Conservation (phyloP, 2,888 invertebrate genomes). For the Nesidiocoris tenuis region DNA sequence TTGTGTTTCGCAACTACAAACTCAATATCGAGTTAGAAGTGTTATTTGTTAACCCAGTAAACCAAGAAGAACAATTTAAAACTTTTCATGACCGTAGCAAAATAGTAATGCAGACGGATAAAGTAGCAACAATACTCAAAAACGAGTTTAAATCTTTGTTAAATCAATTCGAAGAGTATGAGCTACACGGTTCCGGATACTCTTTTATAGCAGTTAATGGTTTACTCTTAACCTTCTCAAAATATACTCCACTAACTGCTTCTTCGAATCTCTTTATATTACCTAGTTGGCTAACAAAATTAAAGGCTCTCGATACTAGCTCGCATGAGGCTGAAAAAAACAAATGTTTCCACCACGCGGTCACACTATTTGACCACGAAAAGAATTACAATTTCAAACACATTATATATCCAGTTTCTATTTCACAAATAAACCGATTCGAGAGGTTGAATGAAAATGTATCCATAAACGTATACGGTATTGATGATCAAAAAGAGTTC, state of each 20-base stretch:
- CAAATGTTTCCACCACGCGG: not conserved
- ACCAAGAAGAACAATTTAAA: not conserved
- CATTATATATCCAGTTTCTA: not conserved
- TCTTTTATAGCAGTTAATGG: not conserved
- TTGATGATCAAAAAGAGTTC: not conserved
- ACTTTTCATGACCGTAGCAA: not conserved
- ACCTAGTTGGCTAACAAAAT: not conserved
- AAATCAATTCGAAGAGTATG: not conserved
- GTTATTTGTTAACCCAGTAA: not conserved
- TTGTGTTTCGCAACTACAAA: not conserved
- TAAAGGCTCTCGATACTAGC: not conserved
- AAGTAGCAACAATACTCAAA: not conserved
- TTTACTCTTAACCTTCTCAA: not conserved
- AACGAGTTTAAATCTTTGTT: not conserved
- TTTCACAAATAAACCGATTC: not conserved
- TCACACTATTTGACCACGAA: not conserved
- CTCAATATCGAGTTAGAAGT: not conserved
- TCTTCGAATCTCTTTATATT: not conserved
- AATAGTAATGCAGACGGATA: not conserved
- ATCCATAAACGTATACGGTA: not conserved
- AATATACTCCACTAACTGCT: not conserved
- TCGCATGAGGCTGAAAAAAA: not conserved
- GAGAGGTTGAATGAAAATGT: not conserved
- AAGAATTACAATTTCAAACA: not conserved
- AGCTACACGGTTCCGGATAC: not conserved